Conservation (phyloP, 2,888 invertebrate species). For the Hypsopygia costalis region DNA sequence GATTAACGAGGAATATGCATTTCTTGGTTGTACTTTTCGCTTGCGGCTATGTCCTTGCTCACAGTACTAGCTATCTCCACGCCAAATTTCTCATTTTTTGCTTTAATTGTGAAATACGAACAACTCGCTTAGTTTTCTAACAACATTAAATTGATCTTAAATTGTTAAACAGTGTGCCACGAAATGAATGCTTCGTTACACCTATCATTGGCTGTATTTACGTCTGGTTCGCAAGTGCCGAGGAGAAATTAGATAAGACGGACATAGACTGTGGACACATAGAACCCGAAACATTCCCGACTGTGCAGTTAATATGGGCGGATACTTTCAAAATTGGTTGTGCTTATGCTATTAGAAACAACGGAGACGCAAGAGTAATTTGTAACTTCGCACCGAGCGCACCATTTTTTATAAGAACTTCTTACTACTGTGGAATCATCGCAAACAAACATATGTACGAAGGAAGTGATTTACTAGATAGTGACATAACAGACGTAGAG, state of each 20-base stretch:
- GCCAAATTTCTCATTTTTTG: too few species aligned
- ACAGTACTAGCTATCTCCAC: too few species aligned
- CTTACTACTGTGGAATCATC: constrained; percentile 58
- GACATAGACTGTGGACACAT: constrained; percentile 60
- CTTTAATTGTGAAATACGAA: too few species aligned
- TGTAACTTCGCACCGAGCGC: constrained; percentile 69
- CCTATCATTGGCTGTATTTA: constrained; percentile 62
- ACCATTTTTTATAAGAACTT: constrained; percentile 45
- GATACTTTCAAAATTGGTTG: constrained; percentile 63
- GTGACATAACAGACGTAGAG: constrained; percentile 25
- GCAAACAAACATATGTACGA: constrained; percentile 30
- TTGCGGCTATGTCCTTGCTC: too few species aligned
- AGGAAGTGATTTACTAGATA: not conserved
- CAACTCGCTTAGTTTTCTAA: too few species aligned
- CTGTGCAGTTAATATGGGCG: constrained; percentile 64
- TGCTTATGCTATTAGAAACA: constrained; percentile 43
- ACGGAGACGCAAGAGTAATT: constrained; percentile 55
- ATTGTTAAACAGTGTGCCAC: constrained; percentile 48
- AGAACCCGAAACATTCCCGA: constrained; percentile 42
- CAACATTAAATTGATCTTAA: too few species aligned
- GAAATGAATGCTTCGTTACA: constrained; percentile 53
- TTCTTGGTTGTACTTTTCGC: too few species aligned
- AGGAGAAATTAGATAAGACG: constrained; percentile 33
- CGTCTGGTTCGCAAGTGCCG: constrained; percentile 59
- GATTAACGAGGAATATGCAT: too few species aligned